Evolutionary conservation across 2,113 vertebrate genomes (phyloP), one percentile per base, ranked within the genome.

Genomic region (Pipa parva): DNA sequence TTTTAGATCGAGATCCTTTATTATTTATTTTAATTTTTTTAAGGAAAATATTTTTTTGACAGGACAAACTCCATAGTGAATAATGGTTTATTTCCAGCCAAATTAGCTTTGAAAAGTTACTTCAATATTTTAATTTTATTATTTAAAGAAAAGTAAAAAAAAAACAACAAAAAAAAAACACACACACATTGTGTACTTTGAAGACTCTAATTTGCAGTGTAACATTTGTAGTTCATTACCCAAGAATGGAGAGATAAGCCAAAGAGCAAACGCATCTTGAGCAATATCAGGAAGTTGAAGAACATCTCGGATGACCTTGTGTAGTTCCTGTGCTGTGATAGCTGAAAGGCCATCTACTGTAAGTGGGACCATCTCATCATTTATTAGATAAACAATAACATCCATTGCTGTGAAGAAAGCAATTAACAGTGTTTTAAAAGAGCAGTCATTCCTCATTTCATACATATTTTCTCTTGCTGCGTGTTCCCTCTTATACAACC

Each of bases 201-300:
- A 4, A 4, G n/a, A n/a, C 4, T 6, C 52, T 6, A 5, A 6
- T 31, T 31, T 31, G n/a, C n/a, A n/a, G n/a, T n/a, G n/a, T n/a
- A n/a, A n/a, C n/a, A n/a, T n/a, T n/a, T n/a, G n/a, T n/a, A 7
- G 8, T 37, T 15, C 27, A 3, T 85, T 81, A 94, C 94, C 94
- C 2, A 96, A 84, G 31, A 95, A 77, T 0, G 92, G 91, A 10
- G 94, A 97, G 59, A 85, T 83, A 1, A 97, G 89, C 94, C 94
- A 97, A 56, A 95, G 83, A 0, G 92, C 81, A 7, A 95, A 95
- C 58, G 65, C 79, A 0, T 95, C 93, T 59, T 85, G 77, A 11
- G 82, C 75, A 1, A 80, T 52, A 3, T 93, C 91, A 0, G 92
- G 89, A 69, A 94, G 83, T 63, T 83, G 81, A 50, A 95, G 84